A percentile compares a stretch with the other conserved stretches of the same genome.
These are phyloP conservation scores for Calameuta idolon DNA, from an alignment of 2,888 invertebrate species.

Conservation along the genomic window DNA sequence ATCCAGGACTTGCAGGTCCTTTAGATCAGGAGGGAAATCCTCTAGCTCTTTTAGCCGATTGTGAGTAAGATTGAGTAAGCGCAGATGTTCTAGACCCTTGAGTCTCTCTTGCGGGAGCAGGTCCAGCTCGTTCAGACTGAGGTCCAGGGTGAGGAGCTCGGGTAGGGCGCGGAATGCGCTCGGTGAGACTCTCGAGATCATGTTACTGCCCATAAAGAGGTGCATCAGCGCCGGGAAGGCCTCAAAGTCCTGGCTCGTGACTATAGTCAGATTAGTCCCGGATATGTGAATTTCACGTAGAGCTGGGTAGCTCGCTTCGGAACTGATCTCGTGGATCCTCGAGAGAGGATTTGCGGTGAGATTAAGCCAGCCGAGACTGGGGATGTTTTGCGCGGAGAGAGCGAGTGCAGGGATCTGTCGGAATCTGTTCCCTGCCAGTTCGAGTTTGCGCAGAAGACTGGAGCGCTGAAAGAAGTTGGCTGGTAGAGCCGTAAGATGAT, in stretches of 20 bases:
- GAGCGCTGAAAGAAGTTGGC: conserved; percentile 85
- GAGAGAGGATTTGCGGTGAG: conserved; percentile 85
- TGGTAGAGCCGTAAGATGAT: conserved; percentile 80
- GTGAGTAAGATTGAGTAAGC: conserved; percentile 84
- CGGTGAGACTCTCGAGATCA: conserved; percentile 83
- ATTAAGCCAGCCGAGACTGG: conserved; percentile 81
- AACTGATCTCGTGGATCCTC: conserved; percentile 79
- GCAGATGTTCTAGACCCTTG: conserved; percentile 80
- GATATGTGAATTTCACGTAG: conserved; percentile 86
- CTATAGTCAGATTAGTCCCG: conserved; percentile 83
- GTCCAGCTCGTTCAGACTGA: conserved; percentile 86
- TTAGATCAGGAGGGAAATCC: conserved; percentile 83
- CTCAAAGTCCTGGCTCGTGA: conserved; percentile 88
- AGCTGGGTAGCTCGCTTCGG: conserved; percentile 77
- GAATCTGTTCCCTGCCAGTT: conserved; percentile 83
- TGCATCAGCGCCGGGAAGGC: conserved; percentile 83
- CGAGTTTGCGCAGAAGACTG: conserved; percentile 78
- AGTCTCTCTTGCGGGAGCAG: conserved; percentile 86
- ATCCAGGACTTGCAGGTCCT: conserved; percentile 82
- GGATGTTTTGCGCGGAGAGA: conserved; percentile 79
- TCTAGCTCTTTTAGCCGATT: conserved; percentile 85
- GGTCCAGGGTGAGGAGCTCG: conserved; percentile 81
- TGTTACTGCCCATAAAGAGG: conserved; percentile 79
- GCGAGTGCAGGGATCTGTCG: conserved; percentile 83
- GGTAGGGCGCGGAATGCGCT: conserved; percentile 85